A percentile compares a stretch with the other conserved stretches of the same genome.
Conservation (phyloP, 2,113 vertebrate species). For the Solenodon paradoxus region DNA sequence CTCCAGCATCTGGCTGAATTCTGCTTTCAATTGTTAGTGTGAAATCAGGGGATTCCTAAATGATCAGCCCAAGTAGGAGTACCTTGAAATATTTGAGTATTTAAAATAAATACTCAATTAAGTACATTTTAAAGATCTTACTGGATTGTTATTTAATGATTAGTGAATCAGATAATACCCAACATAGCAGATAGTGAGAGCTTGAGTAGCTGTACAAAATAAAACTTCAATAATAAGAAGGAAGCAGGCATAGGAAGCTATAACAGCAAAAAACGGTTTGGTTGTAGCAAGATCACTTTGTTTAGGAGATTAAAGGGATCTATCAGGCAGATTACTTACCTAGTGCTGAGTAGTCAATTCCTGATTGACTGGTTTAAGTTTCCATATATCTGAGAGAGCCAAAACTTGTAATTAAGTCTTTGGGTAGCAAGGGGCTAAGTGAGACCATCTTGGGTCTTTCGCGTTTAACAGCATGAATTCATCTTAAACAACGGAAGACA, state of each 20-base stretch:
- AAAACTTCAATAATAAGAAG: not conserved
- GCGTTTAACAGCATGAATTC: not conserved
- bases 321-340: not conserved
- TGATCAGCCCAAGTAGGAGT: not conserved
- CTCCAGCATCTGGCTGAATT: not conserved
- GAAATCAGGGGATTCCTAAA: not conserved
- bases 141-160: not conserved
- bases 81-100: not conserved
- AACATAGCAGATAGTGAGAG: not conserved
- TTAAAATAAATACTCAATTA: not conserved
- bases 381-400: not conserved
- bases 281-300: not conserved
- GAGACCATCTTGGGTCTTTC: not conserved
- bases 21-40: not conserved
- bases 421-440: not conserved
- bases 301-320: not conserved
- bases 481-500: slow-evolving; percentile 21
- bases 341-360: not conserved
- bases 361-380: not conserved
- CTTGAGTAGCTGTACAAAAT: not conserved
- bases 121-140: not conserved
- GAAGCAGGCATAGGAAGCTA: not conserved
- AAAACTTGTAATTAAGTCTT: not conserved
- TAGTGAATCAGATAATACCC: not conserved
- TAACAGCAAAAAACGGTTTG: not conserved